A percentile compares a stretch with the other conserved stretches of the same genome.
phyloP scores from a whole-genome alignment of 2,797 vertebrate genomes.

The Ctenochaetus hawaiiensis region DNA sequence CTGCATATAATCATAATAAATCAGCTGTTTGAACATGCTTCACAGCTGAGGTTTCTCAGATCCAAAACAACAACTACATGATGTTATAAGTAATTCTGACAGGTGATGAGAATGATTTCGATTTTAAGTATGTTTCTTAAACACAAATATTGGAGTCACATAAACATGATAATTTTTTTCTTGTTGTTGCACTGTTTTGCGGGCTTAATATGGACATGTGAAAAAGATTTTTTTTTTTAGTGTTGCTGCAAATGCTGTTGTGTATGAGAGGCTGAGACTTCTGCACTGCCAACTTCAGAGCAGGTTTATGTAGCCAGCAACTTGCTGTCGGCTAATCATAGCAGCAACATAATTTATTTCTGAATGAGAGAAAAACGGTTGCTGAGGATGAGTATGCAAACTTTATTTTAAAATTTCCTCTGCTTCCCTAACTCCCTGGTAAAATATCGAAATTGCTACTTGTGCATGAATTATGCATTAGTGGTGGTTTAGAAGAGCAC shows the following conservation, averaged over 20 bases:
- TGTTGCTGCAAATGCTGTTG: neutral
- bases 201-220: neutral
- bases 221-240: neutral
- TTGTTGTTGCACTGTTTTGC: neutral
- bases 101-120: no score
- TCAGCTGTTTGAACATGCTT: neutral
- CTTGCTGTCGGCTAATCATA: slow-evolving; percentile 90
- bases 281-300: slow-evolving; percentile 82
- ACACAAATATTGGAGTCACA: no score
- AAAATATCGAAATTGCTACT: slow-evolving; percentile 98
- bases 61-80: no score
- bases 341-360: slow-evolving; percentile 83
- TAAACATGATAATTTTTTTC: no score
- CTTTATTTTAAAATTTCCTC: slow-evolving; percentile 92
- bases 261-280: neutral
- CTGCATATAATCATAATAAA: neutral
- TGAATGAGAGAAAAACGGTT: slow-evolving; percentile 79
- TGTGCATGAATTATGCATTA: slow-evolving; percentile 98
- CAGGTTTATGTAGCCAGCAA: slow-evolving; percentile 78
- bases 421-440: slow-evolving; percentile 90
- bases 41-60: neutral
- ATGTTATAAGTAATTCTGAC: no score
- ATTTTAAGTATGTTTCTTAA: no score
- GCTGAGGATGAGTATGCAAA: slow-evolving; percentile 40
- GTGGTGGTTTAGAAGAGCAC: slow-evolving; percentile 92